These are phyloP conservation scores for Pycnonotus jocosus DNA, from an alignment of 2,113 vertebrate species.

Conservation along the genomic window DNA sequence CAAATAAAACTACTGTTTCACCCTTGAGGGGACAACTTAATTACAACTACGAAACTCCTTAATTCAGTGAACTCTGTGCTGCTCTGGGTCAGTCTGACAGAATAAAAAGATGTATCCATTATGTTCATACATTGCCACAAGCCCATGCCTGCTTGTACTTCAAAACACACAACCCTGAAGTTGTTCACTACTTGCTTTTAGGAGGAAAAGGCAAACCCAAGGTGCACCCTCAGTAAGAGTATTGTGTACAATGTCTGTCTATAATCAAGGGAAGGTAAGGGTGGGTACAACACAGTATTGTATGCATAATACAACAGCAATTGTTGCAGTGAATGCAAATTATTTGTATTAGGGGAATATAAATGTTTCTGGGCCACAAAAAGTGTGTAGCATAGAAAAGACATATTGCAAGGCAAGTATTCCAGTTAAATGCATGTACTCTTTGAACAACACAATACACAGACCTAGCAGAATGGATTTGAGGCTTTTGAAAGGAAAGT, in stretches of 20 bases:
- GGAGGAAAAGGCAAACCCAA: neutral
- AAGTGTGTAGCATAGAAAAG: neutral
- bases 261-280: neutral
- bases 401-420: neutral
- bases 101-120: neutral
- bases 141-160: neutral
- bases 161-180: neutral
- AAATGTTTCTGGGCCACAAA: neutral
- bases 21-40: neutral
- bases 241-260: too few relatives aligned
- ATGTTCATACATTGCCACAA: neutral
- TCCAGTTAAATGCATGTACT: neutral
- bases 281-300: neutral
- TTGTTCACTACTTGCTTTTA: neutral
- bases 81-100: neutral
- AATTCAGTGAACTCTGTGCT: neutral
- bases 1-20: neutral
- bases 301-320: neutral
- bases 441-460: neutral
- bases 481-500: constrained; percentile 15
- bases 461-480: neutral
- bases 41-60: neutral
- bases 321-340: neutral
- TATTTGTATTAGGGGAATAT: neutral
- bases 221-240: neutral